phyloP scores from a whole-genome alignment of 2,113 vertebrate species.

The Brienomyrus brachyistius region DNA sequence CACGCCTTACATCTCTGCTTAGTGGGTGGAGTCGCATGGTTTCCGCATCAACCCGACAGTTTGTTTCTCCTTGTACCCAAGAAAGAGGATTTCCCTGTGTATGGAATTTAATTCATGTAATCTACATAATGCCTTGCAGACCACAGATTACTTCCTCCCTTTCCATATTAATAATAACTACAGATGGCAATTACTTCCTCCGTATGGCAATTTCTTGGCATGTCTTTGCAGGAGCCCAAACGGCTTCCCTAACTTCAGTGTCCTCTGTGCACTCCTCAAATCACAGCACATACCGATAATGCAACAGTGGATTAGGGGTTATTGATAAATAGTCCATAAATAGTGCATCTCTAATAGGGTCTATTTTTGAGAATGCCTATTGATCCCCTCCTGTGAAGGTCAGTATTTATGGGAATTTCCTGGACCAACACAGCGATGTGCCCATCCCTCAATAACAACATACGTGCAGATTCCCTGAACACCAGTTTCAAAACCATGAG shows the following conservation, averaged over 20 bases:
- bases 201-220: background rate
- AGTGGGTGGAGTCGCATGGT: background rate
- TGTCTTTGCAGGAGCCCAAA: background rate
- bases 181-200: slow-evolving; percentile 11
- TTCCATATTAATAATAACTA: slow-evolving; percentile 17
- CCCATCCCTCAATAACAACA: background rate
- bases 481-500: background rate
- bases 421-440: background rate
- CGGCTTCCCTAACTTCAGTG: background rate
- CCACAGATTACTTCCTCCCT: background rate
- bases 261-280: background rate
- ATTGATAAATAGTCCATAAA: background rate
- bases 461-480: background rate
- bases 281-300: background rate
- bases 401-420: background rate
- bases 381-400: background rate
- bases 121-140: slow-evolving; percentile 18
- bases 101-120: slow-evolving; percentile 17
- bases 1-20: background rate
- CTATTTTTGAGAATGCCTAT: background rate
- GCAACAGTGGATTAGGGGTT: background rate
- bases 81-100: slow-evolving; percentile 5
- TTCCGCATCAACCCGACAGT: background rate
- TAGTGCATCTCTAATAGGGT: background rate
- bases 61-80: background rate